phyloP scores from a whole-genome alignment of 2,113 vertebrate genomes.

The Serinus canaria region DNA sequence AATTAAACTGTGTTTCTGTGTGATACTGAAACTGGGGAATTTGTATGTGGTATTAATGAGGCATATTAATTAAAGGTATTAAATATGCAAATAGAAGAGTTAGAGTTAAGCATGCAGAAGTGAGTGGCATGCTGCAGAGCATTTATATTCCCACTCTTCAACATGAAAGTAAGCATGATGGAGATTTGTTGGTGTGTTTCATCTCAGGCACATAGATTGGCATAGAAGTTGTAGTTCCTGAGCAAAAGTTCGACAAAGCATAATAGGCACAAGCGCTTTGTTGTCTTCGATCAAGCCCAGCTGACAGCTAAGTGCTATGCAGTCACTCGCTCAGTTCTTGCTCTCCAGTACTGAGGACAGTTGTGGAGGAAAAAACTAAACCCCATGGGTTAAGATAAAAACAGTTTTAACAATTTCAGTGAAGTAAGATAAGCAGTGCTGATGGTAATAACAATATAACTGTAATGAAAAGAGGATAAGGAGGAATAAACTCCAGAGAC shows the following conservation, averaged over 20 bases:
- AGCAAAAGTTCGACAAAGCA: background rate
- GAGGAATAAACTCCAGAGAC: background rate
- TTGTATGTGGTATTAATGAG: background rate
- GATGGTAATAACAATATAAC: background rate
- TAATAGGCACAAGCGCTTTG: background rate
- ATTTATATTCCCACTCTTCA: background rate
- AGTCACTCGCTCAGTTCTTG: background rate
- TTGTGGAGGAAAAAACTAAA: background rate
- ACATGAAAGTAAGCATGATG: background rate
- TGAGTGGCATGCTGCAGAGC: background rate
- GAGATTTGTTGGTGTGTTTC: background rate
- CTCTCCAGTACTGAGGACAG: background rate
- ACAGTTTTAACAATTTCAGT: background rate
- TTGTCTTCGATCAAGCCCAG: background rate
- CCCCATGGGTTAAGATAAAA: background rate
- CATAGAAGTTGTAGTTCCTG: background rate
- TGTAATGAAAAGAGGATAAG: background rate
- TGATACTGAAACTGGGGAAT: background rate
- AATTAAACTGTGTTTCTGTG: background rate
- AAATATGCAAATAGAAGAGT: rapidly evolving
- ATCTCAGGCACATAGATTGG: background rate
- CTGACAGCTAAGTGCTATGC: background rate
- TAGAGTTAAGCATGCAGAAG: background rate
- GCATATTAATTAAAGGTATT: background rate
- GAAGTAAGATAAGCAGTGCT: background rate